phyloP scores from a whole-genome alignment of 2,113 vertebrate genomes.

The Brachyistius frenatus region DNA sequence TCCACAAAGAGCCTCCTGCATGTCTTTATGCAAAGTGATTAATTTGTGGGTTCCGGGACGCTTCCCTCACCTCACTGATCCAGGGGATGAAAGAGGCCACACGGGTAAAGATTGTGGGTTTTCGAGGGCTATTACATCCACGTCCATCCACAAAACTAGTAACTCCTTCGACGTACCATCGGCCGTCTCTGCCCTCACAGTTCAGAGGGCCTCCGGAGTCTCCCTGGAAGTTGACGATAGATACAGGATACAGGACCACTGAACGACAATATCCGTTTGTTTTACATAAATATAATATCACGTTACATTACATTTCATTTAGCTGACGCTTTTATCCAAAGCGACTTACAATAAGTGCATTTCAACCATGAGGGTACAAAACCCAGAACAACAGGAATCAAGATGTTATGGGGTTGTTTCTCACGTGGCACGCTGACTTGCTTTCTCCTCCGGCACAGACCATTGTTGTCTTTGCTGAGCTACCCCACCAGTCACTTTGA shows the following conservation, averaged over 20 bases:
- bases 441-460: slow-evolving; percentile 87
- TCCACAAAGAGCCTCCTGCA: not conserved
- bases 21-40: not conserved
- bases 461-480: slow-evolving; percentile 77
- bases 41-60: not conserved
- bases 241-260: not conserved
- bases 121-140: slow-evolving; percentile 68
- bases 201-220: slow-evolving; percentile 75
- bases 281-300: not conserved
- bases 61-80: slow-evolving; percentile 71
- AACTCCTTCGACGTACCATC: slow-evolving; percentile 72
- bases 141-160: slow-evolving; percentile 71
- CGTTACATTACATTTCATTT: too few species aligned
- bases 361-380: too few species aligned
- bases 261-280: not conserved
- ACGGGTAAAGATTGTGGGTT: slow-evolving; percentile 70
- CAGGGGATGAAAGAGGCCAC: slow-evolving; percentile 72
- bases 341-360: too few species aligned
- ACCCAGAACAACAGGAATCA: too few species aligned
- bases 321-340: too few species aligned
- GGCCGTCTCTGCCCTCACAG: slow-evolving; percentile 64
- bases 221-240: slow-evolving; percentile 38
- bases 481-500: slow-evolving; percentile 84
- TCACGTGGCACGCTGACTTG: slow-evolving; percentile 87
- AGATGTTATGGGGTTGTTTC: slow-evolving; percentile 34